Base-by-base conservation (phyloP, 1,140 invertebrate species). In the Drosophila santomea region DNA sequence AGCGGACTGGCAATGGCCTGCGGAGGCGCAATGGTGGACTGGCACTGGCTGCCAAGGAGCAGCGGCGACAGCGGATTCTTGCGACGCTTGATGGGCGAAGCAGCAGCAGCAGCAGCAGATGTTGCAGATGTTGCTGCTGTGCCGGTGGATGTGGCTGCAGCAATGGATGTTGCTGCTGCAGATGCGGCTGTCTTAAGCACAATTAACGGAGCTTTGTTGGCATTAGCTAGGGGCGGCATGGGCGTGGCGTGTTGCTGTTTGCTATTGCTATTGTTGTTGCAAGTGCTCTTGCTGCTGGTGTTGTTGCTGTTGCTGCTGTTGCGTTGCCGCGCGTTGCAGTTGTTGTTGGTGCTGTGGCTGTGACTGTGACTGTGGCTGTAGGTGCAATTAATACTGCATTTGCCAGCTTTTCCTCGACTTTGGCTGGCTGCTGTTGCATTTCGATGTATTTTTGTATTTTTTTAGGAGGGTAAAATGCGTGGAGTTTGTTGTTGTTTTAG, bases 31-130 rank as follows among this genome's bases (percentile, higher is more conserved):
- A 76, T 48, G 28, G 56, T 43, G 50, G 72, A 36, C 51, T 50
- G 47, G 44, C 41, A 43, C 41, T 45, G 36, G 60, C 39, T 44
- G 54, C 48, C 64, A 39, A 91, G 72, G 25, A 74, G 73, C 67
- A 91, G 68, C 25, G 88, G 88, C 51, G 89, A 91, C 25, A 91
- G 61, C 39, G 90, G 78, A 72, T 82, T 83, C 66, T 86, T 90
- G 54, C 84, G 90, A 36, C 75, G 84, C 72, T 89, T 83, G 15
- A 71, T 51, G 25, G 75, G 68, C 28, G 78, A 88, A 41, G 64
- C 56, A 45, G 73, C 47, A 38, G 61, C 44, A 38, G 61, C 44
- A 41, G 64, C 56, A 45, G 73, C 47, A 38, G 61, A 20, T 20
- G 20, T 20, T 20, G 20, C 44, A 38, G 67, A 45, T 23, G 68